Evolutionary conservation across 2,797 vertebrate genomes (phyloP).

Genomic region (Schizothorax lantsangensis): DNA sequence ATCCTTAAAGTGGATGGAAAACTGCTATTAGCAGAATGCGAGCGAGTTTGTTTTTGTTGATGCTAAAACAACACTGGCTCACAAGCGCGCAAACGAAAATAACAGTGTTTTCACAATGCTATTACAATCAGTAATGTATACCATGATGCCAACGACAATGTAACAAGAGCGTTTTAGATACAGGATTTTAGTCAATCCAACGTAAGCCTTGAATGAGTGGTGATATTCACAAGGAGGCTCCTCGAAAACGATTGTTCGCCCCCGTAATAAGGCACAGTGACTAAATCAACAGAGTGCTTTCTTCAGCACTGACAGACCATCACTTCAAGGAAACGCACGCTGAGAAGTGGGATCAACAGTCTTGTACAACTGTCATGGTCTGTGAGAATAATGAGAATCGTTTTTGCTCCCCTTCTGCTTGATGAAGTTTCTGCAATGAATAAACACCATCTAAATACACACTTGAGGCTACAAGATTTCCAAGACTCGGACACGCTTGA

Average conservation of each 20-base stretch:
- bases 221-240: slow-evolving; percentile 53
- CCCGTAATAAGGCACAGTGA: slow-evolving; percentile 82
- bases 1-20: slow-evolving; percentile 30
- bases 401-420: slow-evolving; percentile 29
- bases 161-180: slow-evolving; percentile 22
- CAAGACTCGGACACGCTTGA: slow-evolving; percentile 61
- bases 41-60: slow-evolving; percentile 22
- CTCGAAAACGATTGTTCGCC: slow-evolving; percentile 60
- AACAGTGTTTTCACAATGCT: slow-evolving; percentile 2
- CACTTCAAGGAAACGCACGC: slow-evolving; percentile 33
- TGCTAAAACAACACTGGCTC: slow-evolving; percentile 44
- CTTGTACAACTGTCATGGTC: slow-evolving; percentile 54
- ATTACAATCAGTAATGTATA: slow-evolving; percentile 15
- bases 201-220: slow-evolving; percentile 39
- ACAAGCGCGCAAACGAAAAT: slow-evolving; percentile 39
- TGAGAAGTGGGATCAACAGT: slow-evolving; percentile 56
- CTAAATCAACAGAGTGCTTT: slow-evolving; percentile 69
- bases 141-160: neutral
- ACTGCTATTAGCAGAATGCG: slow-evolving; percentile 27
- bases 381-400: slow-evolving; percentile 37
- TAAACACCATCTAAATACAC: slow-evolving; percentile 62
- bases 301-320: slow-evolving; percentile 55
- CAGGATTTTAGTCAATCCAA: slow-evolving; percentile 40
- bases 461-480: slow-evolving; percentile 66
- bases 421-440: slow-evolving; percentile 36